These are phyloP conservation scores for Agonopterix subpropinquella DNA, from an alignment of 2,888 invertebrate species.

Conservation along the genomic window DNA sequence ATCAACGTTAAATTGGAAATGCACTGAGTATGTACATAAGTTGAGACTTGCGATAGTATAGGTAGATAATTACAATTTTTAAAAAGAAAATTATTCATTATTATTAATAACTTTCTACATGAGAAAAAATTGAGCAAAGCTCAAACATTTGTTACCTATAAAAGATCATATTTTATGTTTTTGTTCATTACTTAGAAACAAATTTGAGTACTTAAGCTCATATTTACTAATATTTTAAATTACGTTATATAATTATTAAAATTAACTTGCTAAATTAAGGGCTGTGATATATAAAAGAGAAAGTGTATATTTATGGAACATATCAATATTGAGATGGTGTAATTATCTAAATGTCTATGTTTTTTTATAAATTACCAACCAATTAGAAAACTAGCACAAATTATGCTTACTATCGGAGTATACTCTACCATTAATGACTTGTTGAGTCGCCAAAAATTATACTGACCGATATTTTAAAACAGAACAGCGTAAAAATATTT, in stretches of 20 bases:
- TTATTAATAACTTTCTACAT: background rate
- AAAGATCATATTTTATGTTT: slow-evolving; percentile 8
- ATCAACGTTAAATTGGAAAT: background rate
- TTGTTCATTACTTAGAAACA: slow-evolving; percentile 14
- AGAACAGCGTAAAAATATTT: background rate
- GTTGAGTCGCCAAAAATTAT: background rate
- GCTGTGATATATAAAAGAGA: slow-evolving; percentile 60
- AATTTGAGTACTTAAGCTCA: slow-evolving; percentile 42
- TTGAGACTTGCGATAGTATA: slow-evolving; percentile 11
- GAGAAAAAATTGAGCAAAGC: slow-evolving; percentile 21
- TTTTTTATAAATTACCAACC: background rate
- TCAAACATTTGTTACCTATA: slow-evolving; percentile 19
- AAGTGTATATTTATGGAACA: slow-evolving; percentile 50
- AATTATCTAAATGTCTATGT: background rate
- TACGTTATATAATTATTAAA: slow-evolving; percentile 54
- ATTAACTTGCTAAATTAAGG: slow-evolving; percentile 50
- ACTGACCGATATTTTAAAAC: background rate
- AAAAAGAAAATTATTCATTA: slow-evolving; percentile 1
- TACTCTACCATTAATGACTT: background rate
- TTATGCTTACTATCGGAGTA: background rate
- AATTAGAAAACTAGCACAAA: background rate
- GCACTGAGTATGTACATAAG: slow-evolving; percentile 15
- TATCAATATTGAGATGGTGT: slow-evolving; percentile 38
- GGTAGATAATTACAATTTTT: slow-evolving; percentile 5
- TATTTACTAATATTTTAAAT: slow-evolving; percentile 47